These are phyloP conservation scores for Empidonax traillii DNA, from an alignment of 2,113 vertebrate species.

Conservation along the genomic window DNA sequence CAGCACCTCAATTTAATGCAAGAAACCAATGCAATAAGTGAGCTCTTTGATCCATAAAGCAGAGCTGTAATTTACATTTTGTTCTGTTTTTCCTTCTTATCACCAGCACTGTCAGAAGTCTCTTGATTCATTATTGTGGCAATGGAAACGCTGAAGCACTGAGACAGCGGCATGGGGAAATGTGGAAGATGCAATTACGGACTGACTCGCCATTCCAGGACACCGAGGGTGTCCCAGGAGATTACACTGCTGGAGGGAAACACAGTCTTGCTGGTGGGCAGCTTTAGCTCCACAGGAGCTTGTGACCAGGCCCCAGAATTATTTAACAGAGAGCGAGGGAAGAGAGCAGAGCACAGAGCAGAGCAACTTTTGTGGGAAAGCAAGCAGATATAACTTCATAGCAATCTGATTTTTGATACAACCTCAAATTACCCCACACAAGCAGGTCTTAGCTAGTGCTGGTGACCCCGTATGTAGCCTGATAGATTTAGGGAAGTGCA, in stretches of 20 bases:
- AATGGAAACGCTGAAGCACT: neutral
- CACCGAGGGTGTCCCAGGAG: neutral
- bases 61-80: neutral
- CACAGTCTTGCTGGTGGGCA: accelerated
- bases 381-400: accelerated
- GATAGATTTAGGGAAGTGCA: neutral
- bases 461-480: neutral
- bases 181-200: neutral
- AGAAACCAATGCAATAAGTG: neutral
- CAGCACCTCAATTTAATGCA: neutral
- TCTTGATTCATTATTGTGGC: neutral
- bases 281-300: neutral
- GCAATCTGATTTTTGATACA: neutral
- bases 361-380: neutral
- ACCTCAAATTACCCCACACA: neutral
- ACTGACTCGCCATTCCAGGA: neutral
- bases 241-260: neutral
- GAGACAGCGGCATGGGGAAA: neutral
- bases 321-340: neutral
- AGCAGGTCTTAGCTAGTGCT: neutral
- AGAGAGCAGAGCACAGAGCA: neutral
- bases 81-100: constrained; percentile 12
- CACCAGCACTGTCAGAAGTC: neutral
- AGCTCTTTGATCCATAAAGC: neutral
- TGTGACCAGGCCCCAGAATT: neutral